Base-by-base conservation (phyloP, 2,797 vertebrate genomes). In the Urophycis tenuis region DNA sequence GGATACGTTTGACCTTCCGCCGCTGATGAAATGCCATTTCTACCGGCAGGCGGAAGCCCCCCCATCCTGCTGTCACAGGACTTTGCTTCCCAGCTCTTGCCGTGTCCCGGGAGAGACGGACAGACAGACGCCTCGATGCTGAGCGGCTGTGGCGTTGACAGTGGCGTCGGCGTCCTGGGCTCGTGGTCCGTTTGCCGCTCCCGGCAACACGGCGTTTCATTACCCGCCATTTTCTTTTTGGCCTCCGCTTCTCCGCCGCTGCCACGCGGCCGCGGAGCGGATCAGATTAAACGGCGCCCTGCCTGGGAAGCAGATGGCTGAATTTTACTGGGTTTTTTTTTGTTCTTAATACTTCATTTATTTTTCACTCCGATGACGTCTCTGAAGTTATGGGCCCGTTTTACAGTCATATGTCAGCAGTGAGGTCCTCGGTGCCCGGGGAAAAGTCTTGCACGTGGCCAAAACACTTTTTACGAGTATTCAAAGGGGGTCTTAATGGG, bases 1-100 rank as follows among this genome's bases (percentile, higher is more conserved):
- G 85, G 87, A 93, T 91, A 90, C 80, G 81, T 79, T 84, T 93
- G 92, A 93, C 92, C 92, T 93, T 93, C 87, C 90, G 78, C 14
- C 82, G 76, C 84, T 88, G 88, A 92, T 91, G 87, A 91, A 91
- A 89, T 88, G 82, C 71, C 81, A 88, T 88, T 92, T 88, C 78
- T 83, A 77, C 83, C 76, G 81, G 82, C 82, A 82, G 81, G 79
- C 80, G 78, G 79, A 29, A 72, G 71, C 71, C 76, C 81, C 72
- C 77, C 76, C 76, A 80, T 74, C 75, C 71, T 41, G 77, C 80
- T 84, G 15, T 79, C 67, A 77, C 45, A 81, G n/a, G n/a, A 81
- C 49, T 76, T 30, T n/a, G 7, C 17, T 25, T 25, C 25, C 71
- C 72, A 77, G 32, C 35, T 30, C 67, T 71, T 17, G 53, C 74